Evolutionary conservation across 2,797 vertebrate species (phyloP).

Genomic region (Bucorvus abyssinicus): DNA sequence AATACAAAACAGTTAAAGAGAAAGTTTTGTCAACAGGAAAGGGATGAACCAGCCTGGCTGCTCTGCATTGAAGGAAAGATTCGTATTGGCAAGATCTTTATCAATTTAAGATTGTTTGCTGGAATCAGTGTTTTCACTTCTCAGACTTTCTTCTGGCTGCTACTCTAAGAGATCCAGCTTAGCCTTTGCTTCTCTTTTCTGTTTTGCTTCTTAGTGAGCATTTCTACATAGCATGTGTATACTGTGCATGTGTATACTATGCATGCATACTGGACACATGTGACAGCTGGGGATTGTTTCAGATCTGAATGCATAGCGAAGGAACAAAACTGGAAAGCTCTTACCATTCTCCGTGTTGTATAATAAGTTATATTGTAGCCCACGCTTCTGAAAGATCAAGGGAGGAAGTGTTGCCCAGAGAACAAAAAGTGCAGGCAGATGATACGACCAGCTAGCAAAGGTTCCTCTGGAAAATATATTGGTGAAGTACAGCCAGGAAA

Average conservation of each 20-base stretch:
- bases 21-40: conserved; percentile 3
- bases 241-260: not conserved
- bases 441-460: not conserved
- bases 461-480: not conserved
- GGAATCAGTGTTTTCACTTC: not conserved
- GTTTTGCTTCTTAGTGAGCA: not conserved
- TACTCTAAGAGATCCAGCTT: not conserved
- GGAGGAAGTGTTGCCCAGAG: not conserved
- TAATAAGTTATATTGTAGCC: not conserved
- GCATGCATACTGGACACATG: not conserved
- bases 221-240: not conserved
- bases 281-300: not conserved
- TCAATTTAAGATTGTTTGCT: not conserved
- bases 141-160: not conserved
- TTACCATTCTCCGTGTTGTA: not conserved
- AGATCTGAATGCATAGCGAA: not conserved
- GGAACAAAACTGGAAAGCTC: not conserved
- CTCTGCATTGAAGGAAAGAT: not conserved
- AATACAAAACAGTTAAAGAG: not conserved
- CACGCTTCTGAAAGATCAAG: not conserved
- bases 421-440: not conserved
- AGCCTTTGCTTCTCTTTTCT: not conserved
- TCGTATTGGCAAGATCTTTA: not conserved
- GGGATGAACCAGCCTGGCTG: not conserved
- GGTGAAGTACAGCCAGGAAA: not conserved